Evolutionary conservation across 2,888 invertebrate species (phyloP), one percentile per base, ranked within the genome.

Genomic region (Athalia circularis): DNA sequence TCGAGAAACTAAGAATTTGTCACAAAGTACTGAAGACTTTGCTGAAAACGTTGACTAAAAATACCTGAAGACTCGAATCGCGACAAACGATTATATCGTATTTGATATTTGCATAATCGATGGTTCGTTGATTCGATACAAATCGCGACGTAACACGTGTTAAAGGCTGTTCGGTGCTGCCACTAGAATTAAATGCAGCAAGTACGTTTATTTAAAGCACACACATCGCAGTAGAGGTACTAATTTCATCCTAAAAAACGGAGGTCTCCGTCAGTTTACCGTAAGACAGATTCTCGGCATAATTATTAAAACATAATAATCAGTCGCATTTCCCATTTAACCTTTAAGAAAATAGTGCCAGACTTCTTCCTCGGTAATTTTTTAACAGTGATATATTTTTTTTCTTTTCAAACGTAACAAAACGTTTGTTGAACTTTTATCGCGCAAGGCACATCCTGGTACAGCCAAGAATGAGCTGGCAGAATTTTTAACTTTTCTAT

Each of bases 401-500:
- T n/a, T n/a, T 4, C n/a, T 7, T n/a, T n/a, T 11, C n/a, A 9
- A 9, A 54, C n/a, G 9, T 54, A 54, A 54, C 54, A 59, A 43
- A 43, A 48, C 15, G 50, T 50, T 77, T 52, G 29, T 61, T 62
- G 48, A 50, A 57, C 79, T 77, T 61, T 29, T 67, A 77, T 83
- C 83, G 82, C 79, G 83, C 80, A 81, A 84, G 83, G 82, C 84
- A 84, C 84, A 81, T 84, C 83, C 81, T 84, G 83, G 83, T 83
- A 85, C 82, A 48, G 13, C 45, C 13, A 45, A 59, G 86, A 87
- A 87, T 88, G 88, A 87, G 86, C 87, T 87, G 86, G 88, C 87
- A 86, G 80, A 87, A 86, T 75, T 77, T 82, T 81, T 68, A 11
- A 47, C 3, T n/a, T n/a, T 5, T 47, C 47, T 47, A n/a, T 6